Evolutionary conservation across 2,797 vertebrate genomes (phyloP), one percentile per base, ranked within the genome.

Genomic region (Eremophila alpestris): DNA sequence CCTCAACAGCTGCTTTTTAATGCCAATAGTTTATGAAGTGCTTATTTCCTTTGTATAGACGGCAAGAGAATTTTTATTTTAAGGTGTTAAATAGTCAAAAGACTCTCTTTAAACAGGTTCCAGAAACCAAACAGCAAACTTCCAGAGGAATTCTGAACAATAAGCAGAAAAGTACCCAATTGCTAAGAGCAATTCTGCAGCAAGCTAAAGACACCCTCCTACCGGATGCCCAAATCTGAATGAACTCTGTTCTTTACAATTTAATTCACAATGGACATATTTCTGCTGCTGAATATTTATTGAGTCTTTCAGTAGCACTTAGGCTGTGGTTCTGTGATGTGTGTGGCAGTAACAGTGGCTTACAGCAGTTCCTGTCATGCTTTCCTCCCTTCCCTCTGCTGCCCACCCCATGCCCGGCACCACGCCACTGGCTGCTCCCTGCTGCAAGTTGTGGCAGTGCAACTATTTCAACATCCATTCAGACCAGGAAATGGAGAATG

Each of bases 391-490:
- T 76, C 48, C 30, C 79, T 43, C 76, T 0, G 0, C 55, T 85
- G 87, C 76, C 73, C 93, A 90, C 73, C 58, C 85, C 58, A 26
- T 43, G 43, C 89, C 90, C 77, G 0, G 83, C 77, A 84, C 80
- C 87, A 24, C 40, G 83, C 83, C 91, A 81, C 87, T 41, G 63
- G 82, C 51, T 20, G 55, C 76, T 91, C 80, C 34, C 77, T n/a
- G 77, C 79, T 90, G 70, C 96, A 89, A 93, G 90, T 24, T 73
- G 63, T 34, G 70, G 77, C 96, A 95, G 80, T 75, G 36, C 69
- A 73, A 48, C 36, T 83, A 82, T 96, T 96, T 96, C 91, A 90
- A 95, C 85, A 96, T 55, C 67, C 58, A 73, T 59, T 83, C 65
- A 90, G 65, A 83, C 36, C 83, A 94, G 91, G 83, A 95, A 94